phyloP scores from a whole-genome alignment of 2,888 invertebrate species.

The Agonopterix heracliana region DNA sequence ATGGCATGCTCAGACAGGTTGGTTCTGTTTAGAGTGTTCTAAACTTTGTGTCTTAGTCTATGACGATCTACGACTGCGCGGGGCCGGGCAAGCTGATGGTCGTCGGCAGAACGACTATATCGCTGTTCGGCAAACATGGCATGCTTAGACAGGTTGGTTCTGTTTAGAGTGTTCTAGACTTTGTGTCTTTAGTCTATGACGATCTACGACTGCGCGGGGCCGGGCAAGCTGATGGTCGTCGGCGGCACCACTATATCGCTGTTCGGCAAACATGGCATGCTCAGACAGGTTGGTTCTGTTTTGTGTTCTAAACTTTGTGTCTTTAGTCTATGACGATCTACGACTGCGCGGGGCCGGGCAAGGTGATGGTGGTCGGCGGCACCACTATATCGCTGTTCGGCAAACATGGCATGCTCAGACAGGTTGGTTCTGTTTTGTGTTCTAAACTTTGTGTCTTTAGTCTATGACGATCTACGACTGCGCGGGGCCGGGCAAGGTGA shows the following conservation, averaged over 20 bases:
- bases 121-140: too few relatives aligned
- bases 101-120: too few relatives aligned
- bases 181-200: too few relatives aligned
- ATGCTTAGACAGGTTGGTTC: too few relatives aligned
- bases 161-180: too few relatives aligned
- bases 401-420: slow-evolving; percentile 93
- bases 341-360: slow-evolving; percentile 92
- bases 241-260: slow-evolving; percentile 95
- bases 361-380: slow-evolving; percentile 91
- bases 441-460: background rate
- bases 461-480: slow-evolving; percentile 92
- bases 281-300: slow-evolving; percentile 80
- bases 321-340: slow-evolving; percentile 83
- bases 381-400: slow-evolving; percentile 96
- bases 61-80: too few relatives aligned
- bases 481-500: slow-evolving; percentile 87
- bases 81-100: too few relatives aligned
- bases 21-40: too few relatives aligned
- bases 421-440: slow-evolving; percentile 63
- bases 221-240: slow-evolving; percentile 87
- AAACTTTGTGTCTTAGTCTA: too few relatives aligned
- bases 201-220: slow-evolving; percentile 93
- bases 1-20: too few relatives aligned
- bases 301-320: background rate
- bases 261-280: slow-evolving; percentile 96